Percentiles rank a stretch among this genome's conserved stretches.
Evolutionary conservation across 2,797 vertebrate genomes (phyloP).

Genomic region (Gallirallus australis): DNA sequence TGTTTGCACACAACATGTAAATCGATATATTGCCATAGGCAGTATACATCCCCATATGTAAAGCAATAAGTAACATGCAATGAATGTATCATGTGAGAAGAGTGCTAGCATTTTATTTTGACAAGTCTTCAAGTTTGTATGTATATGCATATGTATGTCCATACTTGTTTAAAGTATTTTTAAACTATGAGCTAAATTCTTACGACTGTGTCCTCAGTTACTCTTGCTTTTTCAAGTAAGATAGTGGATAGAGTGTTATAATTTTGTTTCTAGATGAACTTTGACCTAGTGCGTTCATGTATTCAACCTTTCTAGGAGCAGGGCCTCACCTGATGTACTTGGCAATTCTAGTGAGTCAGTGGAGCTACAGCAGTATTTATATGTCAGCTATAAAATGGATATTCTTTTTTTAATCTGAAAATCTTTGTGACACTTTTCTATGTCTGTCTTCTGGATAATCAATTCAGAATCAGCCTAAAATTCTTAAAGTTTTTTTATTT

Average conservation of each 20-base stretch:
- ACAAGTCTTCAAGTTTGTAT: neutral
- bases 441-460: neutral
- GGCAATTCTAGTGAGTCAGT: neutral
- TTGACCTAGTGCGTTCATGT: rapidly evolving
- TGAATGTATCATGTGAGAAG: neutral
- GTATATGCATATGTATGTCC: neutral
- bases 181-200: neutral
- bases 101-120: neutral
- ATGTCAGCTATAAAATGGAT: neutral
- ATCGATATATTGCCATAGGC: neutral
- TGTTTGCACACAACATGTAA: neutral
- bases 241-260: neutral
- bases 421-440: neutral
- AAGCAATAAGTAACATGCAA: neutral
- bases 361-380: neutral
- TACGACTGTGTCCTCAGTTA: neutral
- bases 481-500: neutral
- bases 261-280: neutral
- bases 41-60: neutral
- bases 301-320: neutral
- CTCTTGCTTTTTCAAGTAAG: neutral
- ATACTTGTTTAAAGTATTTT: neutral
- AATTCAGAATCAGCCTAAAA: neutral
- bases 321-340: neutral
- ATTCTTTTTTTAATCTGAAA: neutral